phyloP scores from a whole-genome alignment of 2,888 invertebrate species.

The Polymixis flavicincta region DNA sequence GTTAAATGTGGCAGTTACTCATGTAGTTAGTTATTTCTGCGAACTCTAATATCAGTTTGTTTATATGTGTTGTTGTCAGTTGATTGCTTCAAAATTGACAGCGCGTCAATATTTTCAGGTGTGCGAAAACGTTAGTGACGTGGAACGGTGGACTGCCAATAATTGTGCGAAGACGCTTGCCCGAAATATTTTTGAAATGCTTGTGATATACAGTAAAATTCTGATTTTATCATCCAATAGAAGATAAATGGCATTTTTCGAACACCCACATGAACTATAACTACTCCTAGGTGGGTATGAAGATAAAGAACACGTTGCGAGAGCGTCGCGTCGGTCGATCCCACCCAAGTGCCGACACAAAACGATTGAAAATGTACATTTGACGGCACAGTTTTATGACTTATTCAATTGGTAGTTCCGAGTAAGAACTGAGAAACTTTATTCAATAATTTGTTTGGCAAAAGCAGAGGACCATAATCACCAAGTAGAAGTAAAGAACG shows the following conservation, averaged over 20 bases:
- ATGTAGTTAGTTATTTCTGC: conserved; percentile 12
- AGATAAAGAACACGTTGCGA: conserved; percentile 65
- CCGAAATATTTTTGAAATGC: conserved; percentile 30
- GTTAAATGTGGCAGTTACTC: conserved; percentile 12
- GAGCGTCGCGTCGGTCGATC: conserved; percentile 47
- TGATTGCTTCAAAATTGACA: conserved; percentile 1
- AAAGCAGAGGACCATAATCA: conserved; percentile 51
- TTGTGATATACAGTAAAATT: conserved; percentile 39
- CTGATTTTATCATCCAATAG: conserved; percentile 53
- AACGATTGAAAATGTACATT: conserved; percentile 68
- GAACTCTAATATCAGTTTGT: conserved; percentile 22
- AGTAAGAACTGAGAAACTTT: conserved; percentile 62
- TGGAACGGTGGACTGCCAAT: neutral
- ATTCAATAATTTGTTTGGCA: conserved; percentile 55
- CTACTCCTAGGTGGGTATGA: conserved; percentile 46
- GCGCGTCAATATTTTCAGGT: conserved; percentile 21
- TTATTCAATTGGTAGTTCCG: conserved; percentile 68
- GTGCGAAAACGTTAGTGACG: neutral
- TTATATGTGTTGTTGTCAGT: conserved; percentile 11
- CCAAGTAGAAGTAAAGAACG: conserved; percentile 14
- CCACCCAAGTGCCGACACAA: conserved; percentile 69
- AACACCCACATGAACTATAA: conserved; percentile 58
- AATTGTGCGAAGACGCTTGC: conserved; percentile 15
- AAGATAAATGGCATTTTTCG: conserved; percentile 56
- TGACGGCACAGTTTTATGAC: conserved; percentile 72